Evolutionary conservation across 2,113 vertebrate species (phyloP), one percentile per base, ranked within the genome.

Genomic region (Gorsachius goisagi): DNA sequence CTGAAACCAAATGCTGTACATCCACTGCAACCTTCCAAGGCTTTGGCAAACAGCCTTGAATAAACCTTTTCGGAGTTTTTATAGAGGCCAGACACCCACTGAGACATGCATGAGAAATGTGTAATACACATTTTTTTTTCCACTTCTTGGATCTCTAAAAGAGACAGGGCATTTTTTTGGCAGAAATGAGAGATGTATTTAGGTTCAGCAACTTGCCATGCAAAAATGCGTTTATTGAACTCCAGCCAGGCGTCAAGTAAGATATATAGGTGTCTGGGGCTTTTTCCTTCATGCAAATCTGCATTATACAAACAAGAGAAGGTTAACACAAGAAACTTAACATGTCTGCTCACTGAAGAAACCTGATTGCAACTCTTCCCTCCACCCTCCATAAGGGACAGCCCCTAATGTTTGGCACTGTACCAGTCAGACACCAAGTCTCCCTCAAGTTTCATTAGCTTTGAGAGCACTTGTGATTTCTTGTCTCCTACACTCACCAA

Each of bases 141-240:
- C 16, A 68, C 53, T 77, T 92, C 53, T 84, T 86, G 77, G 73
- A 78, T 68, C 80, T 85, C 73, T 58, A n/a, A 52, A 80, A 71
- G 20, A 72, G 58, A 84, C 44, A 5, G 60, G 92, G 93, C 85
- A 89, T 77, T 94, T 96, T 83, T 87, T 90, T 95, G 93, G 85
- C 86, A 92, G 85, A 81, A 93, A 63, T 75, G 45, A 82, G 39
- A 91, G 73, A 87, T 3, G 0, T 45, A 89, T 75, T 92, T 84
- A 93, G 89, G 19, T 78, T 78, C 73, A 87, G 30, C 77, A 95
- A 72, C 60, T 75, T 82, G 50, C 50, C 56, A 72, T 5, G 32
- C 80, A 96, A 93, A 93, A 96, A 94, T 32, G 39, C 68, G 45
- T 64, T 87, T 81, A 96, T 92, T 93, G 49, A 85, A 75, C 74